Percentiles rank a stretch among this genome's conserved stretches.
phyloP scores from a whole-genome alignment of 2,888 invertebrate species.

The Rhogogaster chlorosoma region DNA sequence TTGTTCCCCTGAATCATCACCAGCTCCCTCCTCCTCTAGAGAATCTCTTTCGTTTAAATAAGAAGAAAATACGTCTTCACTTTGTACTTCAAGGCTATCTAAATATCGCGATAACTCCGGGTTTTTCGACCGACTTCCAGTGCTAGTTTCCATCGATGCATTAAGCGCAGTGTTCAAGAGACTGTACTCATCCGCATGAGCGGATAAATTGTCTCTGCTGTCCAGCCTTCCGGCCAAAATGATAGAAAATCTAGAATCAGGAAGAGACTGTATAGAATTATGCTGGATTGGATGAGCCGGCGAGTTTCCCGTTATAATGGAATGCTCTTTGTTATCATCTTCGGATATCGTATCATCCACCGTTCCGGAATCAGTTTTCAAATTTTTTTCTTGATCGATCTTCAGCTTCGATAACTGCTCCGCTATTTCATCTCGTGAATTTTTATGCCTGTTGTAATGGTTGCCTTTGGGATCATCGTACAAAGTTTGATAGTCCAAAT shows the following conservation, averaged over 20 bases:
- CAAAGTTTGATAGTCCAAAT: not conserved
- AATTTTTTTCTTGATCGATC: not conserved
- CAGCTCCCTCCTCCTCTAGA: not conserved
- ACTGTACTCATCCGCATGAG: not conserved
- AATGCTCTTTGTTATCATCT: not conserved
- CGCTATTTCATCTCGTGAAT: conserved; percentile 2
- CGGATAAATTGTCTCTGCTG: not conserved
- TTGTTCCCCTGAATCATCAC: not conserved
- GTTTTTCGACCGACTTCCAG: not conserved
- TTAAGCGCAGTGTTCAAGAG: not conserved
- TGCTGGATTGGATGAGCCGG: not conserved
- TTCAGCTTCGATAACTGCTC: not conserved
- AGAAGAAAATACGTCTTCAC: not conserved
- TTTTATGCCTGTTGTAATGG: not conserved
- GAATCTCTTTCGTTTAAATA: not conserved
- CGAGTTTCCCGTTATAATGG: conserved; percentile 14
- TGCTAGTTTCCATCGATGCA: not conserved
- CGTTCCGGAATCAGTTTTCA: not conserved
- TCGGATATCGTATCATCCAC: not conserved
- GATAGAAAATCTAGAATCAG: not conserved
- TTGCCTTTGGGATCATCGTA: not conserved
- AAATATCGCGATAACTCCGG: not conserved
- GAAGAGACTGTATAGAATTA: not conserved
- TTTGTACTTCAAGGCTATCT: not conserved
- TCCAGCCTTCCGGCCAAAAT: conserved; percentile 30